phyloP scores from a whole-genome alignment of 2,797 vertebrate genomes.

The Labeo calbasu region DNA sequence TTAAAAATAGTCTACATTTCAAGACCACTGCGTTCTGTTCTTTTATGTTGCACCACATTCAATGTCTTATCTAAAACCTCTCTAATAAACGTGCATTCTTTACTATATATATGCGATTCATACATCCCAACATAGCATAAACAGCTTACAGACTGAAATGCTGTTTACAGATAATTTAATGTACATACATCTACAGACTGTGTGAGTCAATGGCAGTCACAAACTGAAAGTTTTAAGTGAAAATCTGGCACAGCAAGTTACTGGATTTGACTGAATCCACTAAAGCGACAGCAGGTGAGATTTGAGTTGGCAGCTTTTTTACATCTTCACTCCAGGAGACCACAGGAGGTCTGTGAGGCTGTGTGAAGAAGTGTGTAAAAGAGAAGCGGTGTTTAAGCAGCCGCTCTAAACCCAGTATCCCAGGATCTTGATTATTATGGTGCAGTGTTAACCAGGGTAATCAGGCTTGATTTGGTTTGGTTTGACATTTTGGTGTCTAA shows the following conservation, averaged over 20 bases:
- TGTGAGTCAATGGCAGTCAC: not conserved
- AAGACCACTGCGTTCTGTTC: not conserved
- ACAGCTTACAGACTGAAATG: conserved; percentile 66
- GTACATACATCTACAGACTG: conserved; percentile 40
- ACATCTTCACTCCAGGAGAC: not conserved
- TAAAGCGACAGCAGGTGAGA: conserved; percentile 22
- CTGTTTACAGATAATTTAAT: conserved; percentile 68
- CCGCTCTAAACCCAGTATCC: not conserved
- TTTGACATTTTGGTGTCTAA: no score
- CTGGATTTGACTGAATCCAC: conserved; percentile 12
- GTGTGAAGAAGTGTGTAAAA: not conserved
- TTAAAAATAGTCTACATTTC: not conserved
- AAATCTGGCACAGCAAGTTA: not conserved
- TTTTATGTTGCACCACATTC: not conserved
- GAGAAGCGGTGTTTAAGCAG: not conserved
- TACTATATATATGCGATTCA: conserved; percentile 54
- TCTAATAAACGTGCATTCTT: not conserved
- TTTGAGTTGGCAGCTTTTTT: not conserved
- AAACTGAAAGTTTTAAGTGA: conserved; percentile 4
- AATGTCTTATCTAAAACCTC: not conserved
- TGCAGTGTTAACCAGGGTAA: not conserved
- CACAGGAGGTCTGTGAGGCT: not conserved
- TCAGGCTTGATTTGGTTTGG: not conserved
- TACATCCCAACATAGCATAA: conserved; percentile 61
- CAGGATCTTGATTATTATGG: conserved; percentile 1